Conservation (phyloP, 2,113 vertebrate genomes). For the Reinhardtius hippoglossoides region DNA sequence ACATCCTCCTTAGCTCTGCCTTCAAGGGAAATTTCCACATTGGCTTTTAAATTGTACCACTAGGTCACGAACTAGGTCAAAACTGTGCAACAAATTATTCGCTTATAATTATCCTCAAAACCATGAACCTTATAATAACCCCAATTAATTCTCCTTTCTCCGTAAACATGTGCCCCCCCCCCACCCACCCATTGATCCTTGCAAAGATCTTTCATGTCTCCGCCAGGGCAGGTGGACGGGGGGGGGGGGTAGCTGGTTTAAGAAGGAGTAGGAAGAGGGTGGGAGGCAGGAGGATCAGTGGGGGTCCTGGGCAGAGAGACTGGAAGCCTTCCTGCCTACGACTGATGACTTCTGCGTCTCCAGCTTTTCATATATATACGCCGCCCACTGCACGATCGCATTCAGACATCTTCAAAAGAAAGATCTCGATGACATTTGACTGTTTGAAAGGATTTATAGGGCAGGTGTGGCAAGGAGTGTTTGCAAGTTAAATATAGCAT, state of each 20-base stretch:
- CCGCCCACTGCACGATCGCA: constrained; percentile 2
- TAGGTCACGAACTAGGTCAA: constrained; percentile 9
- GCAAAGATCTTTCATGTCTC: constrained; percentile 2
- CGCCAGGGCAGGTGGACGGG: not conserved
- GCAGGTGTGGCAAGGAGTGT: not conserved
- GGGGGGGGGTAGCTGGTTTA: not conserved
- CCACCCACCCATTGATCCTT: not conserved
- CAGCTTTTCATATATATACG: constrained; percentile 5
- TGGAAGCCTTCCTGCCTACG: constrained; percentile 9
- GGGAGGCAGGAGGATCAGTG: constrained; percentile 1
- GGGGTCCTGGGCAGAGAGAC: constrained; percentile 11
- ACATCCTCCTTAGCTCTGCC: constrained; percentile 22
- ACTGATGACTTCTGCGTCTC: constrained; percentile 21
- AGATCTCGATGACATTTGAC: constrained; percentile 12
- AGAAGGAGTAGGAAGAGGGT: not conserved
- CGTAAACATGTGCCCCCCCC: constrained; percentile 2
- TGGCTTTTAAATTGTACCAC: constrained; percentile 18
- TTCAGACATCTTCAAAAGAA: not conserved
- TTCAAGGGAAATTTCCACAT: constrained; percentile 25
- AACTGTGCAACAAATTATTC: not conserved
- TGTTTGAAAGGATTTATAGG: not conserved
- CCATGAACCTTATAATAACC: constrained; percentile 8
- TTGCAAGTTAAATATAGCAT: not conserved
- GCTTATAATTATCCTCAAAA: constrained; percentile 17
- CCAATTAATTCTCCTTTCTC: constrained; percentile 22